Evolutionary conservation across 2,888 invertebrate species (phyloP).

Genomic region (Stegophylla sp.): DNA sequence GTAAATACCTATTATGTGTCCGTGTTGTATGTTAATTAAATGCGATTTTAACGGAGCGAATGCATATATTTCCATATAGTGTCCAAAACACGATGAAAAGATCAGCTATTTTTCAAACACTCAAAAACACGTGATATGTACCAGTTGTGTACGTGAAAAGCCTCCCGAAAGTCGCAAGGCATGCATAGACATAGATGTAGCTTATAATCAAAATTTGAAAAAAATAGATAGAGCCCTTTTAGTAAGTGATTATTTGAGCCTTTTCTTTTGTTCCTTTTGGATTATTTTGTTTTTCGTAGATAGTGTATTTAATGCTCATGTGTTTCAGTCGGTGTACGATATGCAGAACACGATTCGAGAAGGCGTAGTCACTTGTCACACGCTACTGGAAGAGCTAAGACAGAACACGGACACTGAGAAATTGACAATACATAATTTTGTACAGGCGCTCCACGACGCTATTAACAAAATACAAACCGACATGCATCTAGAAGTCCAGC

Average conservation of each 20-base stretch:
- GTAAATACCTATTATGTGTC: not conserved
- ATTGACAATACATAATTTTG: conserved; percentile 72
- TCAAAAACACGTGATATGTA: conserved; percentile 75
- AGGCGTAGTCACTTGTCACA: conserved; percentile 72
- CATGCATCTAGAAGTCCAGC: conserved; percentile 73
- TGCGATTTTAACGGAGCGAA: too few relatives aligned
- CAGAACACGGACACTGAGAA: conserved; percentile 73
- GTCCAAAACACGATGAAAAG: conserved; percentile 75
- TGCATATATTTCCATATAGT: too few relatives aligned
- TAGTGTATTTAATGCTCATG: not conserved
- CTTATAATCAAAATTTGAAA: conserved; percentile 75
- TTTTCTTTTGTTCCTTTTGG: conserved; percentile 1
- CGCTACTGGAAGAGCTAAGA: conserved; percentile 73
- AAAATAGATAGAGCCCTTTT: conserved; percentile 73
- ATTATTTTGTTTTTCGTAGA: too few relatives aligned
- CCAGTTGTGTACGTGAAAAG: conserved; percentile 77
- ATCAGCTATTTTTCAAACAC: conserved; percentile 78
- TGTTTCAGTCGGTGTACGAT: conserved; percentile 67
- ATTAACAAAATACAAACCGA: conserved; percentile 73
- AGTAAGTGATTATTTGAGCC: conserved; percentile 65
- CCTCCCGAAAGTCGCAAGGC: conserved; percentile 73
- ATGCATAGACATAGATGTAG: conserved; percentile 77
- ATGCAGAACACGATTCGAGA: conserved; percentile 74
- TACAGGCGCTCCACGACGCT: conserved; percentile 73
- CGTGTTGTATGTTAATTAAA: too few relatives aligned